These are phyloP conservation scores for Platichthys flesus DNA, from an alignment of 2,113 vertebrate genomes.

Conservation along the genomic window DNA sequence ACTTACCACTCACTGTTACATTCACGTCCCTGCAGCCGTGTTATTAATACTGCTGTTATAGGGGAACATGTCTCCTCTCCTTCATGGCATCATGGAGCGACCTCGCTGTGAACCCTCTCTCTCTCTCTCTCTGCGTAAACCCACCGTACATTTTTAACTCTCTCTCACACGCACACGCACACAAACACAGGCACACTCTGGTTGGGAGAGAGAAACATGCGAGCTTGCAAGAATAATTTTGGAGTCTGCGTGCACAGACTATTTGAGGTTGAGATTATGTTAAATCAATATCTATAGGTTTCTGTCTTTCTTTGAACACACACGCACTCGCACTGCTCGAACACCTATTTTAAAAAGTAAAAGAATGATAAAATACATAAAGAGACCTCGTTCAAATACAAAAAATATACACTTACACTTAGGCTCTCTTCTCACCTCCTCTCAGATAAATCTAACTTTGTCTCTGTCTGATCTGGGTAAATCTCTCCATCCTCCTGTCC, in stretches of 20 bases:
- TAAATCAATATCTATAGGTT: neutral
- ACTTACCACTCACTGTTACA: conserved; percentile 12
- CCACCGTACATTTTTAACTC: conserved; percentile 52
- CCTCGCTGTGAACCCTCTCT: conserved; percentile 74
- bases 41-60: conserved; percentile 27
- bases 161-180: neutral
- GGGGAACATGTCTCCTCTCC: conserved; percentile 1
- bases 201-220: neutral
- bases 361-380: neutral
- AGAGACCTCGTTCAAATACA: neutral
- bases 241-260: neutral
- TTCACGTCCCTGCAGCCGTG: neutral
- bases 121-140: conserved; percentile 61
- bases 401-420: conserved; percentile 53
- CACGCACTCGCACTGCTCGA: neutral
- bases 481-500: conserved; percentile 42
- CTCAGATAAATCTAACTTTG: conserved; percentile 26
- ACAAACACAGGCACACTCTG: conserved; percentile 14
- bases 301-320: neutral
- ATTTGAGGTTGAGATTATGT: conserved; percentile 20
- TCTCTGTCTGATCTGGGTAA: conserved; percentile 20
- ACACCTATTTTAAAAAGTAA: neutral
- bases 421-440: conserved; percentile 14
- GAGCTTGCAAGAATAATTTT: conserved; percentile 4
- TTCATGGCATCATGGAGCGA: conserved; percentile 50